Evolutionary conservation across 2,888 invertebrate genomes (phyloP).

Genomic region (Melolontha melolontha): DNA sequence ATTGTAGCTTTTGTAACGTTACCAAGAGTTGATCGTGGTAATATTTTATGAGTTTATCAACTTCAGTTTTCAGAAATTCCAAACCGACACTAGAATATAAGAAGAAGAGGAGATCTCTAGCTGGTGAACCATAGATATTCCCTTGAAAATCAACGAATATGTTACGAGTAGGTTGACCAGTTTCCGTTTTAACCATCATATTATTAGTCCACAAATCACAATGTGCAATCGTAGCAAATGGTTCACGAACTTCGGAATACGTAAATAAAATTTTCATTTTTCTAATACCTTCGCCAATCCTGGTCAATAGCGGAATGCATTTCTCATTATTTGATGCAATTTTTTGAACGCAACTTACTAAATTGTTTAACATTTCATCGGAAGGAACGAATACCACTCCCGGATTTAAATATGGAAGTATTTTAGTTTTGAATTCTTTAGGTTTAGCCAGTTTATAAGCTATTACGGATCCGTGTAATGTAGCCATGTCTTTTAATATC

Average conservation of each 20-base stretch:
- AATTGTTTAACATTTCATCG: constrained; percentile 3
- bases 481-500: constrained; percentile 65
- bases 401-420: constrained; percentile 59
- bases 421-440: constrained; percentile 58
- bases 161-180: constrained; percentile 52
- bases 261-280: constrained; percentile 45
- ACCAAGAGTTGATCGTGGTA: constrained; percentile 61
- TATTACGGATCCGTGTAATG: constrained; percentile 69
- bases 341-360: constrained; percentile 34
- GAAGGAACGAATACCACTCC: constrained; percentile 3
- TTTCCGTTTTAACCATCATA: constrained; percentile 66
- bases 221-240: constrained; percentile 69
- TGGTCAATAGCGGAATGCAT: constrained; percentile 39
- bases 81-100: constrained; percentile 66
- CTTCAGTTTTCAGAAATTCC: constrained; percentile 60
- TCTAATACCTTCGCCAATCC: constrained; percentile 37
- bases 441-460: constrained; percentile 66
- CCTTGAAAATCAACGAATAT: constrained; percentile 72
- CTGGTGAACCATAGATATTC: constrained; percentile 66
- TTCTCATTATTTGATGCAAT: constrained; percentile 41
- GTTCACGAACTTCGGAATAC: constrained; percentile 59
- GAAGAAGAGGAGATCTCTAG: constrained; percentile 68
- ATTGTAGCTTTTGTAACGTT: constrained; percentile 56
- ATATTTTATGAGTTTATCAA: constrained; percentile 64
- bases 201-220: constrained; percentile 73